phyloP scores from a whole-genome alignment of 2,797 vertebrate genomes.

The Pantherophis alleghaniensis region DNA sequence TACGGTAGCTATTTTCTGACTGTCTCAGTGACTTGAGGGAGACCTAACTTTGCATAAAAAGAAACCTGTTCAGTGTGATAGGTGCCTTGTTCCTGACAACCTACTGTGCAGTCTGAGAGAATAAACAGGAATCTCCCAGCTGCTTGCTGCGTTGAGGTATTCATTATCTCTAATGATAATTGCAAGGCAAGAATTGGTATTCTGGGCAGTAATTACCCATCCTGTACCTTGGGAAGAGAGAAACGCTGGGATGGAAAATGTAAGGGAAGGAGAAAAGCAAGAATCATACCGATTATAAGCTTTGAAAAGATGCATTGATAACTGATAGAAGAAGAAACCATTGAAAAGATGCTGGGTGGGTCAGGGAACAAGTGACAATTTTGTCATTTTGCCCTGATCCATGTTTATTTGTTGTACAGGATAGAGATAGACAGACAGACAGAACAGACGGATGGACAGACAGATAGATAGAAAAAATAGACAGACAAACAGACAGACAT shows the following conservation, averaged over 20 bases:
- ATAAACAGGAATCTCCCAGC: conserved; percentile 53
- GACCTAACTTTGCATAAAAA: conserved; percentile 12
- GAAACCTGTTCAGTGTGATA: not conserved
- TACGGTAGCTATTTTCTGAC: not conserved
- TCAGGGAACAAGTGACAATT: not conserved
- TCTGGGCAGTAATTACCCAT: conserved; percentile 52
- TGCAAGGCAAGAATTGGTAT: conserved; percentile 53
- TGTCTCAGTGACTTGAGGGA: not conserved
- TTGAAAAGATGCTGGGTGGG: not conserved
- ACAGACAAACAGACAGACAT: too few relatives aligned
- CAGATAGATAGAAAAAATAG: too few relatives aligned
- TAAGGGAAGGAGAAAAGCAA: not conserved
- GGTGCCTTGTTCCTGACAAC: conserved; percentile 36
- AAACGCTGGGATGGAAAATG: conserved; percentile 18
- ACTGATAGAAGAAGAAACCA: not conserved
- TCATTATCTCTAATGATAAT: conserved; percentile 69
- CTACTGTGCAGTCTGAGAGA: conserved; percentile 39
- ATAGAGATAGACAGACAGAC: too few relatives aligned
- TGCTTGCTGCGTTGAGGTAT: conserved; percentile 44
- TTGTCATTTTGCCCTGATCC: fast-evolving
- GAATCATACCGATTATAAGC: not conserved
- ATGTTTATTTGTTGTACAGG: too few relatives aligned
- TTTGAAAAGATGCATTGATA: not conserved
- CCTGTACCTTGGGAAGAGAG: conserved; percentile 12
- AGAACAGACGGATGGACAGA: too few relatives aligned